Base-by-base conservation (phyloP, 2,888 invertebrate species). In the Cactoblastis cactorum region DNA sequence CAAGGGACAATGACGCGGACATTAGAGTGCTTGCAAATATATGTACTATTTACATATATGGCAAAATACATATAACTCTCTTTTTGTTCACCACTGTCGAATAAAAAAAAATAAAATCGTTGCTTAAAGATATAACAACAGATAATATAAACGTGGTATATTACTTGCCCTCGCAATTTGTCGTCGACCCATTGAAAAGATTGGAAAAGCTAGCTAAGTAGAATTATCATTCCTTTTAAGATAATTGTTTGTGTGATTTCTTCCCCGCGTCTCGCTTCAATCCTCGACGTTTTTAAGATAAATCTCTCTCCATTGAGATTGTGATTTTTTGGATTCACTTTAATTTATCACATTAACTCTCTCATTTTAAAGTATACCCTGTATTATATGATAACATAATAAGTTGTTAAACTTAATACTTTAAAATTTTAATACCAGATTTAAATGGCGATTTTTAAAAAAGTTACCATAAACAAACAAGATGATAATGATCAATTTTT, bases 161-260 rank as follows among this genome's bases (percentile, higher is more conserved):
- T 11, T 58, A 52, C 59, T 45, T 50, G 57, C 57, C 57, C 46
- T 55, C 56, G 57, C 58, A 58, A 60, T 56, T 53, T 57, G 17
- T 51, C 49, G 53, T 37, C 56, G 61, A 59, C 55, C 59, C 64
- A 65, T 68, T 69, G 61, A 61, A 43, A 43, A 34, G 34, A 61
- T 58, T 66, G 45, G 46, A 50, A 51, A 54, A 55, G 50, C 32
- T 28, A 45, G 60, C 63, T 61, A 62, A 62, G 64, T 62, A 62
- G 62, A 67, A 69, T 67, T 63, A 51, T 61, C 65, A 58, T 65
- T 62, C 62, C 69, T 71, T 71, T 74, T 69, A 72, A 68, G 62
- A 71, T 75, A 77, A 75, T 77, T 70, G 65, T 69, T 74, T 71
- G 65, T 62, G 67, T 69, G 70, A 73, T 75, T 74, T 66, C 67